These are phyloP conservation scores for Erebia ligea DNA, from an alignment of 2,888 invertebrate species.

Conservation along the genomic window DNA sequence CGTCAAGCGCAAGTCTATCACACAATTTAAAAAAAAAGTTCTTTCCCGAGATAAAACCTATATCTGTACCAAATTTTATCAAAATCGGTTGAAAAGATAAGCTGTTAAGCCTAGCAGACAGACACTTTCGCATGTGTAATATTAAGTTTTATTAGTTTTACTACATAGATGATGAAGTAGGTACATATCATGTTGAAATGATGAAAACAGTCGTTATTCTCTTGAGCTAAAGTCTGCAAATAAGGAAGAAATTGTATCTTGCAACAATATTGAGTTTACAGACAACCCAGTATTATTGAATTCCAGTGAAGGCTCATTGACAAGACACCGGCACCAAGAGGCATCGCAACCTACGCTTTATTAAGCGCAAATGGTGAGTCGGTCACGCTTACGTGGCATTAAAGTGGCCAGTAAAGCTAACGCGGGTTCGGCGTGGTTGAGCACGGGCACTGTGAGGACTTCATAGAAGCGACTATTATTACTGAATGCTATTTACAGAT, in stretches of 20 bases:
- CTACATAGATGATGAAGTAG: too few relatives aligned
- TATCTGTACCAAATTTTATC: too few relatives aligned
- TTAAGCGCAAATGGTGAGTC: constrained; percentile 44
- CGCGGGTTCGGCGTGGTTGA: constrained; percentile 47
- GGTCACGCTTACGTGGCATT: constrained; percentile 57
- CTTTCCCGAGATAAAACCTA: too few relatives aligned
- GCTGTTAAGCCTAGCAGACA: too few relatives aligned
- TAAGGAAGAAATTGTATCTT: background rate
- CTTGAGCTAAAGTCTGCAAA: constrained; percentile 8
- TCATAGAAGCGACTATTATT: constrained; percentile 60
- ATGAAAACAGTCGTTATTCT: background rate
- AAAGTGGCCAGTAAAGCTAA: constrained; percentile 53
- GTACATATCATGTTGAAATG: too few relatives aligned
- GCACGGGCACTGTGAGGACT: constrained; percentile 51
- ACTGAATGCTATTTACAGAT: constrained; percentile 11
- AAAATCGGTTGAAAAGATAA: too few relatives aligned
- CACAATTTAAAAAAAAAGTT: too few relatives aligned
- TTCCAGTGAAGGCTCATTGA: constrained; percentile 36
- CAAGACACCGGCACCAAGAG: constrained; percentile 30
- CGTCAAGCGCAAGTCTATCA: too few relatives aligned
- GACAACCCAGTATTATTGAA: constrained; percentile 15
- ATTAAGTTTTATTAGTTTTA: too few relatives aligned
- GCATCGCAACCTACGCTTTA: constrained; percentile 40
- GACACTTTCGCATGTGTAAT: too few relatives aligned
- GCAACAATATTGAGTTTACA: background rate